These are phyloP conservation scores for Gyps fulvus DNA, from an alignment of 2,113 vertebrate species.

Conservation along the genomic window DNA sequence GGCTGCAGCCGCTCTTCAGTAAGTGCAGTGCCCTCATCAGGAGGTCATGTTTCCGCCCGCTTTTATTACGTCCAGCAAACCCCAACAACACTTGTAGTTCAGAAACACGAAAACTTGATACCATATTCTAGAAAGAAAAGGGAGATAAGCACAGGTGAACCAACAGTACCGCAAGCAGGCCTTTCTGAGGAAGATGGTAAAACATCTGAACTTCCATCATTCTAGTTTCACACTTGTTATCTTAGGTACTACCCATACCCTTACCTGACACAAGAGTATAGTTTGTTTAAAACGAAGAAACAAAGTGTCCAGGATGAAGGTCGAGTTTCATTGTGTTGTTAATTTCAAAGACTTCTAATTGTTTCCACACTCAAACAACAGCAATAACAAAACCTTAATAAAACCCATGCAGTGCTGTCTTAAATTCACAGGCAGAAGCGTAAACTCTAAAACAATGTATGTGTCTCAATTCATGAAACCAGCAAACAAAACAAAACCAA, in stretches of 20 bases:
- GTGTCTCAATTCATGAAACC: not conserved
- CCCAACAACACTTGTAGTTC: conserved; percentile 87
- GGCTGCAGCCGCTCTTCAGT: conserved; percentile 84
- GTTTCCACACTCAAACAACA: not conserved
- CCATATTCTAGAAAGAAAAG: conserved; percentile 80
- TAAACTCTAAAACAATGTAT: not conserved
- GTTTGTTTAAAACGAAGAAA: not conserved
- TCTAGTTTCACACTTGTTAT: not conserved
- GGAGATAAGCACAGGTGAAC: not conserved
- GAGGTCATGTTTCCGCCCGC: conserved; percentile 87
- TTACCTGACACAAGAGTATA: not conserved
- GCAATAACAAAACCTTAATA: not conserved
- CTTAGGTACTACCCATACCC: not conserved
- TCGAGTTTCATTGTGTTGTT: not conserved
- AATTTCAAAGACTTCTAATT: not conserved
- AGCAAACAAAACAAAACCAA: not conserved
- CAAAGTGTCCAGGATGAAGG: not conserved
- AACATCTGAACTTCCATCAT: not conserved
- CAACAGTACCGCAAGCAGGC: not conserved
- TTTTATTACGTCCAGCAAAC: conserved; percentile 88
- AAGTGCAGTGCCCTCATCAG: conserved; percentile 85
- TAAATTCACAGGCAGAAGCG: not conserved
- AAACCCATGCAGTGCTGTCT: not conserved
- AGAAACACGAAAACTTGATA: conserved; percentile 89
- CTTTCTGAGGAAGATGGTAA: not conserved